Evolutionary conservation across 1,140 invertebrate genomes (phyloP), one percentile per base, ranked within the genome.

Genomic region (Stratiolaelaps scimitus): DNA sequence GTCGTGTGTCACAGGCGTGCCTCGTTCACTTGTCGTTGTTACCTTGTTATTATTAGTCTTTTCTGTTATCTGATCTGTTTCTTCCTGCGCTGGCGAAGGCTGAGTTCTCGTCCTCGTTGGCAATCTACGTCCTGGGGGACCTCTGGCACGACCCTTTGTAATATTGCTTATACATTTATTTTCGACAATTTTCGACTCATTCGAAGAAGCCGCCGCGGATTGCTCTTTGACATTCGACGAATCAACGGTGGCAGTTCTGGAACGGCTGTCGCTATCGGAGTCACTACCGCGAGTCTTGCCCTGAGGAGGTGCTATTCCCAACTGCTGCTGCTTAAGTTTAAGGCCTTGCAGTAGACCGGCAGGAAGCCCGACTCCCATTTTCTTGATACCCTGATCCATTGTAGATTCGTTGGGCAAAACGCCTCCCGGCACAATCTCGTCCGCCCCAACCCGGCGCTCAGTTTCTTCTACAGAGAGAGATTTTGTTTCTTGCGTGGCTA

Each of bases 71-170:
- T 40, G 34, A 40, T 40, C 34, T 6, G 34, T 40, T 4, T 40
- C 10, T 40, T 40, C 34, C 10, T 40, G 34, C n/a, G n/a, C n/a
- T n/a, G n/a, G n/a, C 34, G 34, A 40, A 10, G 34, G 4, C 5
- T 10, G 10, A 10, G 34, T 40, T 40, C 10, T 40, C 34, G 34
- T 29, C 26, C 53, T n/a, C 17, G 53, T 20, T 34, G 53, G 53
- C 13, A 26, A 23, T 60, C 53, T 60, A 19, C 53, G 53, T 29
- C 53, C 53, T 15, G 15, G n/a, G 15, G 53, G 53, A n/a, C 53
- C 53, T 34, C 10, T n/a, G 2, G 20, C 53, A 6, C 53, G 26
- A 29, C n/a, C 10, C 10, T 60, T 60, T 17, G 53, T 34, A 17
- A 60, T 60, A 6, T 60, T 34, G 1, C 17, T 34, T 26, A 60